These are phyloP conservation scores for Molossus alvarezi DNA, from an alignment of 2,797 vertebrate species.

Conservation along the genomic window DNA sequence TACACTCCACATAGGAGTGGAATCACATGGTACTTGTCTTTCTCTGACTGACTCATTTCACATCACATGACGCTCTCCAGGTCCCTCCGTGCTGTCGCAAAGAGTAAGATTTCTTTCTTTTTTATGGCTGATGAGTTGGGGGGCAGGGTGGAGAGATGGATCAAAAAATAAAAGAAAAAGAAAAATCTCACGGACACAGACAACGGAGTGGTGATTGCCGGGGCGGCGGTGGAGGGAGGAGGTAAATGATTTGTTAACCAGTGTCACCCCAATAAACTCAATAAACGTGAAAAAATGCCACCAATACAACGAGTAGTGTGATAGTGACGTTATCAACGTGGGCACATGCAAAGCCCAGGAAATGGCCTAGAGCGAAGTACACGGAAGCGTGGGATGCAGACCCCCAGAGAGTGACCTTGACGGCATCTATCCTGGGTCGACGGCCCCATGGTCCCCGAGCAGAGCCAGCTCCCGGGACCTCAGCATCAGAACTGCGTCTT, in stretches of 20 bases:
- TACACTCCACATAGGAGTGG: background rate
- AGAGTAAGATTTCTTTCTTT: background rate
- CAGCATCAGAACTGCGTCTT: conserved; percentile 61
- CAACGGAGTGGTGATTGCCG: background rate
- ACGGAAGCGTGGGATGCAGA: background rate
- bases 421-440: conserved; percentile 33
- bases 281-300: background rate
- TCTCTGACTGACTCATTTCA: background rate
- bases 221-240: background rate
- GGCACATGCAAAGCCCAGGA: background rate
- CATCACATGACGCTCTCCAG: background rate
- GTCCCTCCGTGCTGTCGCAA: background rate
- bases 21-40: background rate
- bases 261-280: background rate
- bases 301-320: too few relatives aligned
- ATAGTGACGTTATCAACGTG: background rate
- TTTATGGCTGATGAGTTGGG: background rate
- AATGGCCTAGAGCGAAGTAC: background rate
- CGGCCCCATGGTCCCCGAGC: background rate
- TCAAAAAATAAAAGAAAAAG: background rate
- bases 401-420: background rate
- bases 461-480: background rate
- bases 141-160: background rate
- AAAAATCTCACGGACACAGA: background rate
- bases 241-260: background rate